Conservation (phyloP, 1,140 invertebrate species). For the Tetranychus cinnabarinus region DNA sequence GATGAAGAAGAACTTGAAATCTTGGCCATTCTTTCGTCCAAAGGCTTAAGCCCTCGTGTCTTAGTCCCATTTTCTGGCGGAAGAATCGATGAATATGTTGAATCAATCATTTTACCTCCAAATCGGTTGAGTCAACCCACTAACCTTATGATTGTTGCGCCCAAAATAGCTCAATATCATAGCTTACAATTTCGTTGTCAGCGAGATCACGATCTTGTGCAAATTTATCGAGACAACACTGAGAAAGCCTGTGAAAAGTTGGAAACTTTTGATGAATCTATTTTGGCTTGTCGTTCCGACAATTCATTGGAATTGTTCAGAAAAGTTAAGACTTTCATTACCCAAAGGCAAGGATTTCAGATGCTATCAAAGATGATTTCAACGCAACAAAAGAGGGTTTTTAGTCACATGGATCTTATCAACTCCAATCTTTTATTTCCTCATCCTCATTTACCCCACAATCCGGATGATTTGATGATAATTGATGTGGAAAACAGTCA, state of each 20-base stretch:
- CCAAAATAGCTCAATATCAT: neutral
- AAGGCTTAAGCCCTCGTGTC: neutral
- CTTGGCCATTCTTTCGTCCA: neutral
- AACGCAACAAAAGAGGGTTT: neutral
- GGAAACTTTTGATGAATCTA: neutral
- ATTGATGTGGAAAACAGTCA: slow-evolving; percentile 1
- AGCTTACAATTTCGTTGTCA: neutral
- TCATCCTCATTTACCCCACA: no score
- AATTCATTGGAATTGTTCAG: neutral
- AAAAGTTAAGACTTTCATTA: neutral
- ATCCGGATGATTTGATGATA: neutral
- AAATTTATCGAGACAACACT: neutral
- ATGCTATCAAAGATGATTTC: neutral
- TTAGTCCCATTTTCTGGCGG: neutral
- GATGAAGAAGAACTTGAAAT: neutral
- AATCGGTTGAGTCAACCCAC: neutral
- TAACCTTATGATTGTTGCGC: neutral
- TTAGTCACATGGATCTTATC: neutral
- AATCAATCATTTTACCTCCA: neutral
- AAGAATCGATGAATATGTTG: neutral
- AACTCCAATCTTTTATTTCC: neutral
- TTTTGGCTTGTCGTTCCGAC: neutral
- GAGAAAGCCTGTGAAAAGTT: neutral
- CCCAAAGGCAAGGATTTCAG: no score
- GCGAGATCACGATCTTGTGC: neutral